Evolutionary conservation across 2,113 vertebrate genomes (phyloP).

Genomic region (Nesogale talazaci): DNA sequence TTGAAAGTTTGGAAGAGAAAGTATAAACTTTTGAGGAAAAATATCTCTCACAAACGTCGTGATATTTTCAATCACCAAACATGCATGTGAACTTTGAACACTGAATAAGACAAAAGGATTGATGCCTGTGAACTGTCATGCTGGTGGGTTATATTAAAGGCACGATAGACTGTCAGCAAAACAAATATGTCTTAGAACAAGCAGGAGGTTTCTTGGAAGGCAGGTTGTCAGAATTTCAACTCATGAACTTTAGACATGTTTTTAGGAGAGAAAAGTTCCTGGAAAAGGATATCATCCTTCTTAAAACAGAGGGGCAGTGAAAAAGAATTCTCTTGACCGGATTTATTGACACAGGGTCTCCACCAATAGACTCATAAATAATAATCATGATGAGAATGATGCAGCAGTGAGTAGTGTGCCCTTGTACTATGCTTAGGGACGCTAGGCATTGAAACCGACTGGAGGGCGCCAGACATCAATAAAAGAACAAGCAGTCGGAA

Average conservation of each 20-base stretch:
- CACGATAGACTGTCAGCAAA: background rate
- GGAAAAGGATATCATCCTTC: background rate
- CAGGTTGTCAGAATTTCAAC: background rate
- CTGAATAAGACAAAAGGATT: background rate
- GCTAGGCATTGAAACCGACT: too few species aligned
- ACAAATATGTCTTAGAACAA: background rate
- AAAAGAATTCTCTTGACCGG: background rate
- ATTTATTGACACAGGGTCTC: too few species aligned
- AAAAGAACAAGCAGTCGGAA: too few species aligned
- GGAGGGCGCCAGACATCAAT: too few species aligned
- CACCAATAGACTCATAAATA: too few species aligned
- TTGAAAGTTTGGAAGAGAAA: background rate
- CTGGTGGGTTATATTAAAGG: background rate
- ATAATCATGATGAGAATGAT: too few species aligned
- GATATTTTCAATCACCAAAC: background rate
- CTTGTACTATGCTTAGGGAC: too few species aligned
- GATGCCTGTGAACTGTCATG: too few species aligned
- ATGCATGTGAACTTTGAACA: background rate
- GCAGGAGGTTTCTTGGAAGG: background rate
- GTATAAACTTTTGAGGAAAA: background rate
- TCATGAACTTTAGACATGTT: too few species aligned
- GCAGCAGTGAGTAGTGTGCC: too few species aligned
- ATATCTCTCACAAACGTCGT: background rate
- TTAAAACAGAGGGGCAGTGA: background rate
- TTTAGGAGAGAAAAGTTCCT: too few species aligned